Base-by-base conservation (phyloP, 1,140 invertebrate species). In the Phymorhynchus buccinoides region DNA sequence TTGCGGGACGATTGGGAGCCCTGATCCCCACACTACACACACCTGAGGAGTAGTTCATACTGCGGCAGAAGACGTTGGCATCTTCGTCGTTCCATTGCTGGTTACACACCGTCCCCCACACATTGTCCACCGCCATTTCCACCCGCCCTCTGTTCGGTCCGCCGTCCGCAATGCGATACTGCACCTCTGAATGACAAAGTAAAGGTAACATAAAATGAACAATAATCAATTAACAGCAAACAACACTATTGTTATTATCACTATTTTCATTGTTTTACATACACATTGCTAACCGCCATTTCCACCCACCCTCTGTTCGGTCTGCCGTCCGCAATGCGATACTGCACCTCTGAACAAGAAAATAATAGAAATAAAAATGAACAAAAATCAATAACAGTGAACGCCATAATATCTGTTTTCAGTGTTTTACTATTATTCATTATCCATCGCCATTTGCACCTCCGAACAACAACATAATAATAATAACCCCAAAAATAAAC, bases 391-490 rank as follows among this genome's bases (percentile, higher is more conserved):
- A 18, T 18, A 1, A 77, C n/a, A n/a, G n/a, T n/a, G n/a, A n/a
- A n/a, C n/a, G n/a, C 16, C n/a, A 66, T 18, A 18, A n/a, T n/a
- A n/a, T n/a, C n/a, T n/a, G n/a, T n/a, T n/a, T n/a, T n/a, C n/a
- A n/a, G n/a, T n/a, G n/a, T n/a, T n/a, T n/a, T n/a, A n/a, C n/a
- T n/a, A n/a, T n/a, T n/a, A 92, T n/a, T 80, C 66, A 30, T 88
- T 87, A 73, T 89, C 88, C 14, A 93, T 93, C 92, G 95, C 95
- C 1, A 97, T 94, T 94, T 97, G 96, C 18, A 97, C 91, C 84
- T n/a, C n/a, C n/a, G n/a, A n/a, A n/a, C n/a, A n/a, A n/a, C n/a
- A n/a, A n/a, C n/a, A n/a, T n/a, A n/a, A n/a, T n/a, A n/a, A n/a
- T n/a, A n/a, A n/a, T n/a, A n/a, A n/a, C n/a, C n/a, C n/a, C n/a